Conservation (phyloP, 2,888 invertebrate species). For the Hydrotaea cyrtoneurina region DNA sequence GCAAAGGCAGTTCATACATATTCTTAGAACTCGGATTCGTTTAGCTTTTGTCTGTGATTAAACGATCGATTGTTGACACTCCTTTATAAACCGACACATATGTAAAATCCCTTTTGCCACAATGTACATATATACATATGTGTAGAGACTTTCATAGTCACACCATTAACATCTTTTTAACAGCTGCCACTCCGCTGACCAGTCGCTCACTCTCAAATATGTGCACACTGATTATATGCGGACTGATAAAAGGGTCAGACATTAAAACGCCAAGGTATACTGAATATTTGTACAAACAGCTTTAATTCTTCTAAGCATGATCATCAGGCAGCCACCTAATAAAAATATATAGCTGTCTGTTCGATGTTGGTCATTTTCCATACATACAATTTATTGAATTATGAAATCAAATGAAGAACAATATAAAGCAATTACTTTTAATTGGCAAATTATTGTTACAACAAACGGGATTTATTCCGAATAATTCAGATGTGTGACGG, state of each 20-base stretch:
- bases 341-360: neutral
- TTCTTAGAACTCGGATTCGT: neutral
- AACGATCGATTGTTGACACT: neutral
- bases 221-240: no score
- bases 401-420: conserved; percentile 16
- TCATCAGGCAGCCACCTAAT: neutral
- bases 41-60: neutral
- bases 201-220: conserved; percentile 4
- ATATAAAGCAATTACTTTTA: neutral
- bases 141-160: neutral
- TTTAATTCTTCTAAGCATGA: conserved; percentile 15
- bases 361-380: conserved; percentile 20
- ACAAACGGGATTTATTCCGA: neutral
- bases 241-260: conserved; percentile 34
- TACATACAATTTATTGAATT: conserved; percentile 37
- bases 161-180: conserved; percentile 53
- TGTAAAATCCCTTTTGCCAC: no score
- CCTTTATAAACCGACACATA: neutral
- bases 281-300: no score
- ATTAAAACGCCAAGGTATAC: conserved; percentile 42
- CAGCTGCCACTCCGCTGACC: conserved; percentile 51
- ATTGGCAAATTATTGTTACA: neutral
- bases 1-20: neutral
- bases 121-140: no score
- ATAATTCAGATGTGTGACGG: conserved; percentile 1